Evolutionary conservation across 2,113 vertebrate genomes (phyloP), one percentile per base, ranked within the genome.

Genomic region (Hystrix cristata): DNA sequence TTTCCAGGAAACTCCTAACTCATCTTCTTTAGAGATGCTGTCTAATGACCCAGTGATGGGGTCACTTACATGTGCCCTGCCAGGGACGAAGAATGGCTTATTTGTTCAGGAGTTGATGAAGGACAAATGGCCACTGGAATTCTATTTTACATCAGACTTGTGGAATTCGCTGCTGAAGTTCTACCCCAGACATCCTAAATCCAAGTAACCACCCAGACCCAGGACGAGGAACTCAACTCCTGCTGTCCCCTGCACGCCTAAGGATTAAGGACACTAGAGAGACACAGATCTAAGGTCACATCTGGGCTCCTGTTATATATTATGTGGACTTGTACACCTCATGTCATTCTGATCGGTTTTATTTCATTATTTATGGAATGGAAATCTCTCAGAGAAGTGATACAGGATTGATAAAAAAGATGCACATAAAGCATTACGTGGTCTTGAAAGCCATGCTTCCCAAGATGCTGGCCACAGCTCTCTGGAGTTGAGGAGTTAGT

Each of bases 1-100:
- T 25, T 94, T 92, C 80, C 27, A 87, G 71, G 85, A 96, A 94
- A 92, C 29, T 14, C 59, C 69, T 55, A 80, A 71, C 84, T 81
- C 5, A 9, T 51, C 34, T 62, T 82, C 51, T 65, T 90, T 27
- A 80, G 85, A 86, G 74, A 89, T 38, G 69, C 78, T 80, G 38
- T 82, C 38, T 93, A 55, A 87, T 46, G 74, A 79, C 6, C 74
- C 67, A 87, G 62, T 31, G 81, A 55, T 64, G 13, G 34, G 13
- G 48, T 78, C 31, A 65, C 1, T 83, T 27, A 71, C 65, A 78
- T 1, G 0, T 46, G n/a, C 69, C 71, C 53, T 4, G 0, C 19
- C 10, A 51, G 83, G 46, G n/a, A 79, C 91, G 78, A 62, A 65
- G 46, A 67, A 94, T 21, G 65, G 90, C 86, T 89, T 82, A 34